phyloP scores from a whole-genome alignment of 2,797 vertebrate species.

The Molossus alvarezi region DNA sequence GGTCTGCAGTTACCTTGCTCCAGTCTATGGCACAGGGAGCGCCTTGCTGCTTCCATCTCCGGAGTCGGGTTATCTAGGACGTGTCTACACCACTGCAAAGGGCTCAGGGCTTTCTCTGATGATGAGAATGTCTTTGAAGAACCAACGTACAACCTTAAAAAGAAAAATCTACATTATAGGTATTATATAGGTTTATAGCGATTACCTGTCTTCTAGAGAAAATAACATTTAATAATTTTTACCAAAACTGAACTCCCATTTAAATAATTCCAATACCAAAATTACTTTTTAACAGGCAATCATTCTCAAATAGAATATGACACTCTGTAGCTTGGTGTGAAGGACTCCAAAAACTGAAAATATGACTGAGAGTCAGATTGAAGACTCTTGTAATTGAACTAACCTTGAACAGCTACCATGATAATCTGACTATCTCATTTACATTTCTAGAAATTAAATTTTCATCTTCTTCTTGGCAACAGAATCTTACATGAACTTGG shows the following conservation, averaged over 20 bases:
- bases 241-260: constrained; percentile 15
- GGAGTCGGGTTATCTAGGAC: constrained; percentile 97
- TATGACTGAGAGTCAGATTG: not conserved
- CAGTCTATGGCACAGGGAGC: constrained; percentile 96
- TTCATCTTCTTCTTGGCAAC: not conserved
- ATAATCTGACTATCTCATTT: not conserved
- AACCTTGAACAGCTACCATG: not conserved
- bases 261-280: constrained; percentile 13
- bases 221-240: constrained; percentile 61
- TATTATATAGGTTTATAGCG: constrained; percentile 18
- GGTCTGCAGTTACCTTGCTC: constrained; percentile 95
- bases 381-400: not conserved
- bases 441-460: constrained; percentile 31
- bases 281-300: constrained; percentile 68
- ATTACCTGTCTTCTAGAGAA: constrained; percentile 26
- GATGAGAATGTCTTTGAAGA: constrained; percentile 91
- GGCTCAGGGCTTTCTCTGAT: constrained; percentile 91
- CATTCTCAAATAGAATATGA: constrained; percentile 32
- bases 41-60: constrained; percentile 96
- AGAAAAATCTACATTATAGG: constrained; percentile 86
- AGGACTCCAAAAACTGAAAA: not conserved
- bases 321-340: not conserved
- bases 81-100: constrained; percentile 97
- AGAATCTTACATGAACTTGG: not conserved
- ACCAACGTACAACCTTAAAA: constrained; percentile 95